Percentiles rank a stretch among this genome's conserved stretches.
Conservation (phyloP, 1,140 invertebrate species). For the Metaphire vulgaris region DNA sequence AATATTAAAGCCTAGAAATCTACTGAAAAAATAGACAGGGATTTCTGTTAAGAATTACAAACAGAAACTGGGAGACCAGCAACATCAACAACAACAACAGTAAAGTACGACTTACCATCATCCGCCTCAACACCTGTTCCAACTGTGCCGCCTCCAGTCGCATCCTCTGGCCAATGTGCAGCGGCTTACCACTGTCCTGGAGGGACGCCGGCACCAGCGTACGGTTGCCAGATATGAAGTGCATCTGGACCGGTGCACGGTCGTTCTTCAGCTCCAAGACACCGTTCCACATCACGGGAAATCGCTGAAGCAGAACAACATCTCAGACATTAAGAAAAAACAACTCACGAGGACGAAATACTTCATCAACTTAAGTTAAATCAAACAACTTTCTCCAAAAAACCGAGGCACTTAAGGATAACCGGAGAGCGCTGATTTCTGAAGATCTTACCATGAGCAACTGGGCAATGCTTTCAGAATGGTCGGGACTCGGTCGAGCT, state of each 20-base stretch:
- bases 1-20: too few relatives aligned
- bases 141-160: constrained; percentile 85
- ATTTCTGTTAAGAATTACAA: too few relatives aligned
- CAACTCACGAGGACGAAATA: background rate
- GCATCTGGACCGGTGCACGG: constrained; percentile 93
- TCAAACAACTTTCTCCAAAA: too few relatives aligned
- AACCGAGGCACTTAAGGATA: background rate
- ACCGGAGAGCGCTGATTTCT: too few relatives aligned
- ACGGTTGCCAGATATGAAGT: constrained; percentile 87
- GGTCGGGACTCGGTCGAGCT: background rate
- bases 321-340: background rate
- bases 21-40: too few relatives aligned
- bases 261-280: constrained; percentile 89
- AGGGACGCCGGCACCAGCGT: constrained; percentile 42
- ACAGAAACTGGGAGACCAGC: too few relatives aligned
- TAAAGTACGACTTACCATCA: constrained; percentile 86
- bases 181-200: constrained; percentile 35
- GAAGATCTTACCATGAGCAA: background rate
- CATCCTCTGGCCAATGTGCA: constrained; percentile 93
- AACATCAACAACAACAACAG: too few relatives aligned
- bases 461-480: background rate
- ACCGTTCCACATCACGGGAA: constrained; percentile 86
- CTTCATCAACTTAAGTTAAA: too few relatives aligned
- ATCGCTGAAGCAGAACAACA: constrained; percentile 38
- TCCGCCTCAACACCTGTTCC: constrained; percentile 87